Evolutionary conservation across 2,888 invertebrate genomes (phyloP), one percentile per base, ranked within the genome.

Genomic region (Apamea sordens): DNA sequence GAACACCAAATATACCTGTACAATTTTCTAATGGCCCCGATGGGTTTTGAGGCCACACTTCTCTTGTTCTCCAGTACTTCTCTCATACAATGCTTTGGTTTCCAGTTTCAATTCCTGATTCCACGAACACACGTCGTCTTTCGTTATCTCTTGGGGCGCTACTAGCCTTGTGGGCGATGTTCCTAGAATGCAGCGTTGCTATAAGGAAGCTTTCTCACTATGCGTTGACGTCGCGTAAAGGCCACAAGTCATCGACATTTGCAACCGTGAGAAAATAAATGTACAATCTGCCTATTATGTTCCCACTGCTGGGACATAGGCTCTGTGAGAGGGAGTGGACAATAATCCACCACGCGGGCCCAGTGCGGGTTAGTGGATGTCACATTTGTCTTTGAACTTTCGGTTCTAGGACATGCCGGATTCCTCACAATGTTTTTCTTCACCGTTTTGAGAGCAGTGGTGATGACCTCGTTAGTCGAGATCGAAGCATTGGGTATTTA

Each of bases 81-180:
- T 68, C 32, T 32, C 18, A 4, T 21, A n/a, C 3, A 21, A 1
- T 2, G n/a, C 68, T 50, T 50, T 68, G 32, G 18, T n/a, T 68
- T 50, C 68, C 36, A n/a, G 18, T n/a, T 67, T 56, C 36, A 47
- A 32, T 68, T 32, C 21, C 68, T 13, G 47, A n/a, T 73, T 69
- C 21, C n/a, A 8, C n/a, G n/a, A n/a, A 50, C 18, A 69, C n/a
- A 50, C 41, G 41, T 41, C 47, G 24, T 47, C 68, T 4, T n/a
- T 8, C 11, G 0, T 32, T 8, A 1, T n/a, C 47, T 69, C 36
- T 47, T 21, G 47, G 13, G 69, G n/a, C 5, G 13, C 0, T 36
- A 68, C 32, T 47, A n/a, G 28, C 15, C 15, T 10, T 44, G 24
- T 44, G 47, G 0, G 18, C n/a, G 13, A 13, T 50, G 5, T 50